Percentiles rank a stretch among this genome's conserved stretches.
Evolutionary conservation across 2,888 invertebrate species (phyloP).

Genomic region (Magallana nippona): DNA sequence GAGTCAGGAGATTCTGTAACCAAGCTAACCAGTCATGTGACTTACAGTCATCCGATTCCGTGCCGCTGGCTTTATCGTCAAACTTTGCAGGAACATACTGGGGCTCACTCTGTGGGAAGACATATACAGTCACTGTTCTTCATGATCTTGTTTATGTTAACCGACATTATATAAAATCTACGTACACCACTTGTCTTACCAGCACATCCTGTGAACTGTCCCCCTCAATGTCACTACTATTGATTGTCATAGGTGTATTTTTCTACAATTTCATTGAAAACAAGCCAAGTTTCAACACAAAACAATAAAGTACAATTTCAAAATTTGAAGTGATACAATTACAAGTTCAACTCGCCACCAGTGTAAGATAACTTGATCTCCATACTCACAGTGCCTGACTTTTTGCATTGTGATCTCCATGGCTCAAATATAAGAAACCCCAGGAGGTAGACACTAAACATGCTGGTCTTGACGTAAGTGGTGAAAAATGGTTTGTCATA

Average conservation of each 20-base stretch:
- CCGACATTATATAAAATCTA: not conserved
- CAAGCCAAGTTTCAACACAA: too few relatives aligned
- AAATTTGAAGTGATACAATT: too few relatives aligned
- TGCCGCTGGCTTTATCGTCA: slow-evolving; percentile 86
- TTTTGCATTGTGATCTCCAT: slow-evolving; percentile 91
- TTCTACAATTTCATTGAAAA: not conserved
- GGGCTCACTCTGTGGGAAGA: slow-evolving; percentile 88
- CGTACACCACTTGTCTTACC: not conserved
- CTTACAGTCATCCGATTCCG: slow-evolving; percentile 86
- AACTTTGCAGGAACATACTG: slow-evolving; percentile 94
- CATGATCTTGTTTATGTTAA: too few relatives aligned
- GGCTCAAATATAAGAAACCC: slow-evolving; percentile 94
- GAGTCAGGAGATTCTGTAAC: too few relatives aligned
- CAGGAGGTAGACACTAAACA: slow-evolving; percentile 94
- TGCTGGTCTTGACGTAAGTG: slow-evolving; percentile 95
- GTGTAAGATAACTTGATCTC: too few relatives aligned
- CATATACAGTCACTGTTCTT: not conserved
- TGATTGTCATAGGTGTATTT: slow-evolving; percentile 4
- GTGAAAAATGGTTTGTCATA: slow-evolving; percentile 97
- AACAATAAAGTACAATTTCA: too few relatives aligned
- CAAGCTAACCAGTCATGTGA: not conserved
- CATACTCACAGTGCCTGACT: slow-evolving; percentile 21
- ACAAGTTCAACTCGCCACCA: too few relatives aligned
- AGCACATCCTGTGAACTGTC: not conserved
- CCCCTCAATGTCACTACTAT: not conserved